Percentiles rank a stretch among this genome's conserved stretches.
Conservation (phyloP, 2,113 vertebrate species). For the Tachysurus fulvidraco region DNA sequence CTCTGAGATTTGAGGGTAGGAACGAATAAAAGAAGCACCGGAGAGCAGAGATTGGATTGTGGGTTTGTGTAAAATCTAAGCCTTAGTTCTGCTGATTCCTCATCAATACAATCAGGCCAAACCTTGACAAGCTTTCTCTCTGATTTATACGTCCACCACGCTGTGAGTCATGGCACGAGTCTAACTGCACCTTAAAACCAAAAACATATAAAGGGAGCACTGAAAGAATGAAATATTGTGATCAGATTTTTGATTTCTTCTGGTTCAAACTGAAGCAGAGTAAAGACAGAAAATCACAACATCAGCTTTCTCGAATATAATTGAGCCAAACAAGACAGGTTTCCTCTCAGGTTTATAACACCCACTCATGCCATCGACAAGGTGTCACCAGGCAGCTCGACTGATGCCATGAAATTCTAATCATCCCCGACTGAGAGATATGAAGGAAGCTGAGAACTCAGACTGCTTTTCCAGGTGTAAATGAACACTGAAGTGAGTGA, state of each 20-base stretch:
- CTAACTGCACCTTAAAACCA: background rate
- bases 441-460: slow-evolving; percentile 8
- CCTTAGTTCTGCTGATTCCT: background rate
- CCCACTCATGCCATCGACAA: background rate
- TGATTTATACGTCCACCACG: background rate
- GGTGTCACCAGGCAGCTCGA: background rate
- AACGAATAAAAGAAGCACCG: background rate
- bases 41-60: slow-evolving; percentile 2
- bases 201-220: background rate
- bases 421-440: background rate
- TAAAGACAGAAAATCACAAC: background rate
- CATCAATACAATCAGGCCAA: background rate
- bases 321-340: background rate
- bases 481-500: slow-evolving; percentile 35
- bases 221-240: background rate
- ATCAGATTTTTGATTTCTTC: background rate
- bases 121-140: background rate
- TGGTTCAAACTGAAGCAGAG: background rate
- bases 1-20: slow-evolving; percentile 4
- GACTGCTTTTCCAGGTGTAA: slow-evolving; percentile 17
- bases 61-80: slow-evolving; percentile 32
- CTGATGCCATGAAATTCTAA: background rate
- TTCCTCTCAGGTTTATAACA: slow-evolving; percentile 6
- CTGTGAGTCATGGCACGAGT: background rate
- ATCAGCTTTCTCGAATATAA: background rate